phyloP scores from a whole-genome alignment of 1,140 invertebrate species.

The Leptonema lineaticorne region DNA sequence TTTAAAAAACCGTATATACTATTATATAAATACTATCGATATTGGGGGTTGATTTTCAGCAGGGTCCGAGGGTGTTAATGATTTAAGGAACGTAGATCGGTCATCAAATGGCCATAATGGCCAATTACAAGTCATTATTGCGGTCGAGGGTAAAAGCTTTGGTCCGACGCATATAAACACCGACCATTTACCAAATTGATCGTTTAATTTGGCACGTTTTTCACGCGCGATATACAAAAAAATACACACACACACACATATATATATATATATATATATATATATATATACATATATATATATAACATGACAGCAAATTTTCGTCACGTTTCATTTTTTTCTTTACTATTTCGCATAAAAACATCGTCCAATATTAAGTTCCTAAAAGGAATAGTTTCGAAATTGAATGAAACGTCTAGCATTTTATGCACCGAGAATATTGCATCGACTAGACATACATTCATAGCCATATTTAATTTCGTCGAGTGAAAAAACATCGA shows the following conservation, averaged over 20 bases:
- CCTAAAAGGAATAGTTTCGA: background rate
- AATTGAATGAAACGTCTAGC: constrained; percentile 24
- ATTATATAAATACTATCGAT: too few relatives aligned
- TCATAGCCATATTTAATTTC: constrained; percentile 28
- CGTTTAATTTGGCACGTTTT: too few relatives aligned
- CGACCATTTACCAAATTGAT: background rate
- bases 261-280: background rate
- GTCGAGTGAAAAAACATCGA: background rate
- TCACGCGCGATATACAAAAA: background rate
- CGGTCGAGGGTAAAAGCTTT: background rate
- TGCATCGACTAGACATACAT: background rate
- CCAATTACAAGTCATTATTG: constrained; percentile 32
- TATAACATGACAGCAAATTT: background rate
- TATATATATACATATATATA: background rate
- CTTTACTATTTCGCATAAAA: background rate
- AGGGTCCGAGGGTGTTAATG: too few relatives aligned
- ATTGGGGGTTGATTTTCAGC: too few relatives aligned
- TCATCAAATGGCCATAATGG: constrained; percentile 39
- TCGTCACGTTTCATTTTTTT: too few relatives aligned
- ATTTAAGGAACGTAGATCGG: constrained; percentile 36
- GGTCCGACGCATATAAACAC: constrained; percentile 11
- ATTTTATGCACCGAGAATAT: constrained; percentile 1
- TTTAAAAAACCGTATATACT: too few relatives aligned
- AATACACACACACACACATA: background rate
- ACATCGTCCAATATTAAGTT: background rate